Percentiles rank a stretch among this genome's conserved stretches.
phyloP scores from a whole-genome alignment of 2,113 vertebrate species.

The Tetrax tetrax region DNA sequence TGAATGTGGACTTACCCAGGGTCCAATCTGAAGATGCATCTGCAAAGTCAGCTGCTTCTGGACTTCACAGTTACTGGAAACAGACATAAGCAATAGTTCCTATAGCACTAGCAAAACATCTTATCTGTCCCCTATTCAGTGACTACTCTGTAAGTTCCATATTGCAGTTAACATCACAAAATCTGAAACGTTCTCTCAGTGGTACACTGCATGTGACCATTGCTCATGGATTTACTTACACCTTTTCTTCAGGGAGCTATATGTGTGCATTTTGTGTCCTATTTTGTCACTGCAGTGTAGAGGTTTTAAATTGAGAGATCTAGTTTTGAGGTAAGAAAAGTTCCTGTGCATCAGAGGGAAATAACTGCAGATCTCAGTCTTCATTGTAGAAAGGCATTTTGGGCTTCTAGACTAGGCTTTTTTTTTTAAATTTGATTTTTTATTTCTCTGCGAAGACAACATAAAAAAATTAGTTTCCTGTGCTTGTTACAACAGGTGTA shows the following conservation, averaged over 20 bases:
- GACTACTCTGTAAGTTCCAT: not conserved
- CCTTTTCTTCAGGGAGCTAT: not conserved
- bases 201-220: not conserved
- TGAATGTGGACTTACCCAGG: too few species aligned
- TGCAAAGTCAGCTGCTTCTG: not conserved
- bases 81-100: not conserved
- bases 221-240: not conserved
- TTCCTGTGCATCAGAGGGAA: not conserved
- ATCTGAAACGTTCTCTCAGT: not conserved
- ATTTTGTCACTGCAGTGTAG: not conserved
- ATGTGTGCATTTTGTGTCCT: not conserved
- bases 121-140: not conserved
- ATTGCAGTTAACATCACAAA: not conserved
- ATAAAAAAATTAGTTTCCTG: not conserved
- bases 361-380: not conserved
- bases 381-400: not conserved
- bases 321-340: not conserved
- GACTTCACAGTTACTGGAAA: not conserved
- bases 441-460: not conserved
- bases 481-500: not conserved
- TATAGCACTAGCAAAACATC: not conserved
- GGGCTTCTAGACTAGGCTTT: not conserved
- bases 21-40: not conserved
- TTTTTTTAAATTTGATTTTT: not conserved
- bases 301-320: not conserved